Percentiles rank a stretch among this genome's conserved stretches.
phyloP scores from a whole-genome alignment of 2,888 invertebrate genomes.

The Acronicta aceris region DNA sequence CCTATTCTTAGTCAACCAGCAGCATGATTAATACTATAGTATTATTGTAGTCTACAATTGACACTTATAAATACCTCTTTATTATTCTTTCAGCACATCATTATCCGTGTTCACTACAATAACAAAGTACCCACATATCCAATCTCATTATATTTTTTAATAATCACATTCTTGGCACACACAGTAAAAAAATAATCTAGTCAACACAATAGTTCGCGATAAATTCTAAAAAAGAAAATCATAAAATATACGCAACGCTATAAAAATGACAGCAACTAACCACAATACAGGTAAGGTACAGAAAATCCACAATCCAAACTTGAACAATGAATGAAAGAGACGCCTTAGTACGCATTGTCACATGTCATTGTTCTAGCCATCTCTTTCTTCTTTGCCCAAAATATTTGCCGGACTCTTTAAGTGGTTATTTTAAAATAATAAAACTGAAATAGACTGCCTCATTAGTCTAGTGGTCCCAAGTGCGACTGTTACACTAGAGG shows the following conservation, averaged over 20 bases:
- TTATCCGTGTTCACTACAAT: conserved; percentile 30
- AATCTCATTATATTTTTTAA: conserved; percentile 58
- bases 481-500: no score
- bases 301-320: conserved; percentile 8
- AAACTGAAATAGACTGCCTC: no score
- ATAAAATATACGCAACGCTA: conserved; percentile 47
- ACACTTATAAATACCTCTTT: conserved; percentile 36
- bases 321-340: no score
- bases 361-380: no score
- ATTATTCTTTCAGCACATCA: conserved; percentile 48
- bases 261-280: conserved; percentile 32
- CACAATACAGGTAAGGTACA: not conserved
- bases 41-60: conserved; percentile 25
- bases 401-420: no score
- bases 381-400: no score
- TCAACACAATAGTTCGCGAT: conserved; percentile 57
- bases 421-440: no score
- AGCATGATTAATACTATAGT: conserved; percentile 24
- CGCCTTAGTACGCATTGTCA: no score
- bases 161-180: conserved; percentile 58
- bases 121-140: conserved; percentile 40
- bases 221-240: conserved; percentile 49
- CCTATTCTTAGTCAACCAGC: not conserved
- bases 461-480: no score
- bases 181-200: conserved; percentile 38